Percentiles rank a stretch among this genome's conserved stretches.
Evolutionary conservation across 2,888 invertebrate species (phyloP).

Genomic region (Apomyelois bistriatella): DNA sequence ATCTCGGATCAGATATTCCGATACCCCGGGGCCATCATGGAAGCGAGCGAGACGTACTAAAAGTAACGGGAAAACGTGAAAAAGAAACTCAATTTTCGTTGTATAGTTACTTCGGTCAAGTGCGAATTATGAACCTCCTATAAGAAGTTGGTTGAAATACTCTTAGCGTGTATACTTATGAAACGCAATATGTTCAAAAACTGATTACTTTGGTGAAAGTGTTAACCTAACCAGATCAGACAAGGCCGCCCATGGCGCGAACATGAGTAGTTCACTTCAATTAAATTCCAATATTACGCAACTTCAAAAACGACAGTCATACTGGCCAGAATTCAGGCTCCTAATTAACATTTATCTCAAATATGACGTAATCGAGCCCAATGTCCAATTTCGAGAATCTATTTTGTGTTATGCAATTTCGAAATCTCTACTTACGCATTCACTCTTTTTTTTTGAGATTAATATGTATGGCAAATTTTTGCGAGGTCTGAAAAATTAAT

Average conservation of each 20-base stretch:
- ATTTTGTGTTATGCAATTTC: constrained; percentile 29
- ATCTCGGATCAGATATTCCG: too few species aligned
- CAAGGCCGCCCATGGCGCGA: constrained; percentile 2
- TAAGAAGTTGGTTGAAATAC: too few species aligned
- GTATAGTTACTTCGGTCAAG: too few species aligned
- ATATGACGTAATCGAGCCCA: constrained; percentile 27
- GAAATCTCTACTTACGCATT: constrained; percentile 34
- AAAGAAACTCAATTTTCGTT: too few species aligned
- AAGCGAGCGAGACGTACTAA: too few species aligned
- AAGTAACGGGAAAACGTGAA: too few species aligned
- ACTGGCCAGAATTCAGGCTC: constrained; percentile 11
- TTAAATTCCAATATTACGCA: constrained; percentile 8
- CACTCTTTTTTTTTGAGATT: constrained; percentile 5
- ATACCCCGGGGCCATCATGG: too few species aligned
- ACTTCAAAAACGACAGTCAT: constrained; percentile 10
- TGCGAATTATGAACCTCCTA: too few species aligned
- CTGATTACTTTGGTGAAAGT: constrained; percentile 2
- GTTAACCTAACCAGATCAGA: constrained; percentile 1
- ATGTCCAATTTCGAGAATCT: constrained; percentile 23
- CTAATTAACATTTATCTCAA: constrained; percentile 26
- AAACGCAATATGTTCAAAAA: background rate
- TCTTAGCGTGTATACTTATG: background rate
- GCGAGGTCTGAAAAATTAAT: too few species aligned
- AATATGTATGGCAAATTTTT: background rate
- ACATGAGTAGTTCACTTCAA: background rate